Evolutionary conservation across 2,888 invertebrate genomes (phyloP).

Genomic region (Chironomus riparius): DNA sequence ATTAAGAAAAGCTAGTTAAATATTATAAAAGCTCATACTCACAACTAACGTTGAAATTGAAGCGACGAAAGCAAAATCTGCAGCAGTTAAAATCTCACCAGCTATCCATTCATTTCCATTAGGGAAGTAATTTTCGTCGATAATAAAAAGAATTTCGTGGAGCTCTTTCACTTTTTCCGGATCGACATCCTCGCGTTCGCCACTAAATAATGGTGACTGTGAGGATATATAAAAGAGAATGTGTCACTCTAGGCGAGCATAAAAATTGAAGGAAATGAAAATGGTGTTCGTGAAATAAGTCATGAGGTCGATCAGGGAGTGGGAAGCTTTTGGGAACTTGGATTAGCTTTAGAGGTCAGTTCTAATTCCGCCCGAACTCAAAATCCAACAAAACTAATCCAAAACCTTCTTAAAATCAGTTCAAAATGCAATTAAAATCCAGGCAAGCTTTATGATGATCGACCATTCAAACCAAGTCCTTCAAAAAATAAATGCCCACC

Average conservation of each 20-base stretch:
- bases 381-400: too few species aligned
- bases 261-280: too few species aligned
- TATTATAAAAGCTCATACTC: slow-evolving; percentile 32
- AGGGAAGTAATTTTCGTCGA: slow-evolving; percentile 40
- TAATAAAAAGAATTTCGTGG: slow-evolving; percentile 4
- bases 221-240: background rate
- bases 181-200: background rate
- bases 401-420: too few species aligned
- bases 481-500: background rate
- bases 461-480: too few species aligned
- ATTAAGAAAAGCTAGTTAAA: too few species aligned
- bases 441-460: too few species aligned
- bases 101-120: slow-evolving; percentile 52
- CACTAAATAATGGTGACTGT: slow-evolving; percentile 9
- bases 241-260: too few species aligned
- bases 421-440: too few species aligned
- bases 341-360: too few species aligned
- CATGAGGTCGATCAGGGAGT: too few species aligned
- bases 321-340: background rate
- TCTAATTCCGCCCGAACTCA: too few species aligned
- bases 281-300: too few species aligned
- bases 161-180: background rate
- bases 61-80: slow-evolving; percentile 54
- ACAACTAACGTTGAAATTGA: slow-evolving; percentile 50
- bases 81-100: slow-evolving; percentile 49